phyloP scores from a whole-genome alignment of 1,140 invertebrate species.

The Drosophila pandora region DNA sequence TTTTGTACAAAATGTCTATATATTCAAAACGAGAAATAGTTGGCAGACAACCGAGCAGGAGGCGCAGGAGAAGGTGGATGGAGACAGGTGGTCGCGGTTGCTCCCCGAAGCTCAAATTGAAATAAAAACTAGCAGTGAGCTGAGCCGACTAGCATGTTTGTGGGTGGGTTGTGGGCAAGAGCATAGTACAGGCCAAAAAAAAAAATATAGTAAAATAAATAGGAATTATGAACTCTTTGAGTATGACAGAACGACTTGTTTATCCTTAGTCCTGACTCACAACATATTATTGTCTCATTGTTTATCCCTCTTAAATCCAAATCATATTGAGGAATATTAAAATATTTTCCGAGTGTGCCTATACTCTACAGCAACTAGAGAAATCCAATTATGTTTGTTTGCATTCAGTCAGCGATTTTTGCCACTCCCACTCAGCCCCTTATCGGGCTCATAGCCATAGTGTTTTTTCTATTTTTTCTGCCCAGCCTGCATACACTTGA shows the following conservation, averaged over 20 bases:
- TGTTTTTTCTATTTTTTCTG: conserved; percentile 49
- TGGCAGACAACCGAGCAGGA: conserved; percentile 52
- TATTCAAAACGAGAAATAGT: conserved; percentile 78
- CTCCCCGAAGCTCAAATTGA: conserved; percentile 64
- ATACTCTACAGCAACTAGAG: conserved; percentile 63
- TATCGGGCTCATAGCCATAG: conserved; percentile 29
- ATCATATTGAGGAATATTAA: neutral
- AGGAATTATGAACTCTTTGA: neutral
- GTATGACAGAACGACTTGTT: too few relatives aligned
- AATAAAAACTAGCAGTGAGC: conserved; percentile 67
- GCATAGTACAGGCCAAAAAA: conserved; percentile 6
- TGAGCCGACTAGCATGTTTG: conserved; percentile 6
- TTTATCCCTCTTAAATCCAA: too few relatives aligned
- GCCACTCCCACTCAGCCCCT: conserved; percentile 39
- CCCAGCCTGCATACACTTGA: conserved; percentile 70
- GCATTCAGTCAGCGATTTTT: conserved; percentile 82
- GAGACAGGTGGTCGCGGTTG: conserved; percentile 31
- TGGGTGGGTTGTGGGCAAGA: conserved; percentile 22
- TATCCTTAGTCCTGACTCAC: neutral
- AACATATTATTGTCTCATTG: too few relatives aligned
- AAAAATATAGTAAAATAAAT: neutral
- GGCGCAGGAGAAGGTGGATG: conserved; percentile 7
- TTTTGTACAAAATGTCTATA: conserved; percentile 80
- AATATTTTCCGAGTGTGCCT: conserved; percentile 27
- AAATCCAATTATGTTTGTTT: conserved; percentile 83